Base-by-base conservation (phyloP, 2,113 vertebrate species). In the Rissa tridactyla region DNA sequence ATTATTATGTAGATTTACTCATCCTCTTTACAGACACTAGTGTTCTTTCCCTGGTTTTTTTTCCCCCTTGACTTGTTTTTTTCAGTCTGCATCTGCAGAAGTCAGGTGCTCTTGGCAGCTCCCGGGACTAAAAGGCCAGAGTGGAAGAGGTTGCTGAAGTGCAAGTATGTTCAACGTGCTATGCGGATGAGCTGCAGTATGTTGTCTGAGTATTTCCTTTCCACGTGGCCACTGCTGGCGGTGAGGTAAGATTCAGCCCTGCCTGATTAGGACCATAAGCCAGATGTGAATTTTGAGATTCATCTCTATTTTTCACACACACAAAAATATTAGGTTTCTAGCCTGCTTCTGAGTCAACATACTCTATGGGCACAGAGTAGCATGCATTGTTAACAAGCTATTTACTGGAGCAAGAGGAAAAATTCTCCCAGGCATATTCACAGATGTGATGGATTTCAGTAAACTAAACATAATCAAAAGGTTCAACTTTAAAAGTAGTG, bases 321-420 rank as follows among this genome's bases (percentile, higher is more conserved):
- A 22, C 30, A 77, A 73, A 82, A 92, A 22, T 5, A 49, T 19
- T 6, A 22, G 38, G 34, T 65, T 93, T 26, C 58, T n/a, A 38
- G 52, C 44, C 61, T 70, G 34, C 58, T 69, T 69, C 49, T 42
- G 32, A 75, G 14, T 29, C 54, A 51, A 80, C 0, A 5, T 51
- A 15, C 52, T 85, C 87, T 61, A 86, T 36, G 27, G 64, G 42
- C 40, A 38, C 5, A 22, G n/a, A 90, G 76, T 10, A 47, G 68
- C 46, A 70, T 1, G 3, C 26, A 29, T 51, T 60, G 54, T 86
- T 88, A 90, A 78, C 76, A 52, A 51, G 30, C 91, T 82, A 88
- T 94, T 96, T 95, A 94, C 54, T 71, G 47, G 23, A 96, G 64
- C 38, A 80, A 71, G 51, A 90, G 46, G 32, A 68, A 93, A 85